phyloP scores from a whole-genome alignment of 92 coral and sea anemone species.

The Paramuricea clavata region DNA sequence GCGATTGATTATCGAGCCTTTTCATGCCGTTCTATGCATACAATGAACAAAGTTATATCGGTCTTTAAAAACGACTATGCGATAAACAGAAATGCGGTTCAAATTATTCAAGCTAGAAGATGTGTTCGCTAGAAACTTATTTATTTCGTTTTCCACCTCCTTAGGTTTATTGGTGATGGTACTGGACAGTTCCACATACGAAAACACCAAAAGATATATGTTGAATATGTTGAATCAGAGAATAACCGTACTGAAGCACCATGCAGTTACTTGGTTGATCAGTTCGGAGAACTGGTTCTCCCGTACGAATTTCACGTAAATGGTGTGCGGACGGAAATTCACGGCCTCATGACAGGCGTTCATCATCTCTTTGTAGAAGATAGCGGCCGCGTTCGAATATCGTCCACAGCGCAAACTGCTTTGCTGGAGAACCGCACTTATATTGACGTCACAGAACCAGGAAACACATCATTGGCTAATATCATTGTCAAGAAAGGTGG shows the following conservation, averaged over 20 bases:
- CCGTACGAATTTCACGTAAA: slow-evolving; percentile 98
- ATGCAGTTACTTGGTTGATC: slow-evolving; percentile 88
- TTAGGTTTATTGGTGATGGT: slow-evolving; percentile 87
- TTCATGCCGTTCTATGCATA: too few species aligned
- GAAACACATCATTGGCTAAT: slow-evolving; percentile 91
- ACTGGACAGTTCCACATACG: slow-evolving; percentile 95
- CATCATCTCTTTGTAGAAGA: slow-evolving; percentile 91
- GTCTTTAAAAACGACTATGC: too few species aligned
- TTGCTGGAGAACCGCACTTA: slow-evolving; percentile 83
- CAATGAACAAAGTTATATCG: too few species aligned
- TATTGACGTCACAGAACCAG: slow-evolving; percentile 84
- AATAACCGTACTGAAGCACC: slow-evolving; percentile 98
- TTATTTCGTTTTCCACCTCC: neutral
- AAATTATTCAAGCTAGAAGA: neutral
- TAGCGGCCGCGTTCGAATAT: slow-evolving; percentile 74
- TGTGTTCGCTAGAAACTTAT: too few species aligned
- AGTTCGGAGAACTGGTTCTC: slow-evolving; percentile 86
- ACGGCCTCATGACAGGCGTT: slow-evolving; percentile 89
- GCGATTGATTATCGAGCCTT: too few species aligned
- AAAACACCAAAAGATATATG: slow-evolving; percentile 81
- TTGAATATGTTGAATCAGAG: slow-evolving; percentile 86
- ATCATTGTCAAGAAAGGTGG: slow-evolving; percentile 90
- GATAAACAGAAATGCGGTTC: too few species aligned
- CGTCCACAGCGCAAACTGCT: slow-evolving; percentile 96
- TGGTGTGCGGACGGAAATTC: slow-evolving; percentile 87